These are phyloP conservation scores for Teleiodes luculella DNA, from an alignment of 2,888 invertebrate species.

Conservation along the genomic window DNA sequence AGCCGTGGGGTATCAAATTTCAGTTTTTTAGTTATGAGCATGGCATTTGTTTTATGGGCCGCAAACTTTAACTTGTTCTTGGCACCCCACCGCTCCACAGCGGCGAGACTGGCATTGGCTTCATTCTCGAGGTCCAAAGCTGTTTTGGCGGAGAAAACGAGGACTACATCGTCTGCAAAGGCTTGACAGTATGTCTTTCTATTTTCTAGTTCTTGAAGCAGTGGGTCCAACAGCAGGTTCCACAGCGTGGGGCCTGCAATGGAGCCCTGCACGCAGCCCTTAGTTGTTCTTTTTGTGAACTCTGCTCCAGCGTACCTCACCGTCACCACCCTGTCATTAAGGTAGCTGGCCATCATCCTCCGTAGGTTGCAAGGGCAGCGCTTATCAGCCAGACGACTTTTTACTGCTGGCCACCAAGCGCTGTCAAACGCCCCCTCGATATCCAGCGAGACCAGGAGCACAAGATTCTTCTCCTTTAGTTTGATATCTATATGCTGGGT, in stretches of 20 bases:
- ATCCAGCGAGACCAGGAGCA: no score
- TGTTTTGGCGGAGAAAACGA: slow-evolving; percentile 7
- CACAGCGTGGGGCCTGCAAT: neutral
- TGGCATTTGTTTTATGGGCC: neutral
- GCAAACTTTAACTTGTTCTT: neutral
- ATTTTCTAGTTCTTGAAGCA: neutral
- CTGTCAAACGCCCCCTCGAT: no score
- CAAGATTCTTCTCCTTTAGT: no score
- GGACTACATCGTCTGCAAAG: neutral
- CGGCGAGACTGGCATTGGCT: no score
- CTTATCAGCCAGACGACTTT: no score
- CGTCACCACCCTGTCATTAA: neutral
- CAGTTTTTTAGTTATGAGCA: neutral
- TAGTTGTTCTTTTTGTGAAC: neutral
- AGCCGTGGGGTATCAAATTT: neutral
- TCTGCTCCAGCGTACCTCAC: slow-evolving; percentile 4
- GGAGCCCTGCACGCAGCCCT: slow-evolving; percentile 6
- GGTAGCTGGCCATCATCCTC: no score
- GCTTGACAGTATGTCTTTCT: neutral
- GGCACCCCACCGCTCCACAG: no score
- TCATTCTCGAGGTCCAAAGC: neutral
- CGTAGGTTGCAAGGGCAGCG: no score
- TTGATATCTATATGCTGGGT: no score
- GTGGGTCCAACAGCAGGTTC: neutral
- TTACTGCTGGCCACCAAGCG: no score